These are phyloP conservation scores for Sapayoa aenigma DNA, from an alignment of 2,113 vertebrate species.

Conservation along the genomic window DNA sequence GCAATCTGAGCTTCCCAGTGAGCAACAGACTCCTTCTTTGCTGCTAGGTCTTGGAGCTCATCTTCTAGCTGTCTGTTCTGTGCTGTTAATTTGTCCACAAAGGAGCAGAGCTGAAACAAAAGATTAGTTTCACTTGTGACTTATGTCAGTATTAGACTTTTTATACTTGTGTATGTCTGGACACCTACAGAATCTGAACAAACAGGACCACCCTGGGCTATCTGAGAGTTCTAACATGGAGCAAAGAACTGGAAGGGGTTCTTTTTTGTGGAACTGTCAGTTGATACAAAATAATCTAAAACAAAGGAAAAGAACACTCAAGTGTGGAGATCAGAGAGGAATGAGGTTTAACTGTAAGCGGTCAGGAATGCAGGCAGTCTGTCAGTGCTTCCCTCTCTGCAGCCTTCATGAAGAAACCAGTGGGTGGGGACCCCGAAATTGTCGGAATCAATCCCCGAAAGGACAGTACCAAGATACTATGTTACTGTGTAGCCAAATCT, in stretches of 20 bases:
- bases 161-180: neutral
- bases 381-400: neutral
- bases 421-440: neutral
- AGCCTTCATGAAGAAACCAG: neutral
- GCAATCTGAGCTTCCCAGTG: conserved; percentile 99
- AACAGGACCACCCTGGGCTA: neutral
- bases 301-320: neutral
- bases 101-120: conserved; percentile 83
- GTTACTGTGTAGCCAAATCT: neutral
- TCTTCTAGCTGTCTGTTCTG: conserved; percentile 94
- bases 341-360: neutral
- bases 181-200: neutral
- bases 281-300: neutral
- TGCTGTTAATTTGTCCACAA: conserved; percentile 89
- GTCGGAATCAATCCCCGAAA: neutral
- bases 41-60: conserved; percentile 88
- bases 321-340: neutral
- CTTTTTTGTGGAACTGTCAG: neutral
- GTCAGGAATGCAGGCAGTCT: neutral
- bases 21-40: conserved; percentile 93
- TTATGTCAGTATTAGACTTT: neutral
- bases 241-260: neutral
- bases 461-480: neutral
- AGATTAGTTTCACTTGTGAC: neutral
- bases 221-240: neutral